These are phyloP conservation scores for Myripristis murdjan DNA, from an alignment of 2,797 vertebrate genomes.

Conservation along the genomic window DNA sequence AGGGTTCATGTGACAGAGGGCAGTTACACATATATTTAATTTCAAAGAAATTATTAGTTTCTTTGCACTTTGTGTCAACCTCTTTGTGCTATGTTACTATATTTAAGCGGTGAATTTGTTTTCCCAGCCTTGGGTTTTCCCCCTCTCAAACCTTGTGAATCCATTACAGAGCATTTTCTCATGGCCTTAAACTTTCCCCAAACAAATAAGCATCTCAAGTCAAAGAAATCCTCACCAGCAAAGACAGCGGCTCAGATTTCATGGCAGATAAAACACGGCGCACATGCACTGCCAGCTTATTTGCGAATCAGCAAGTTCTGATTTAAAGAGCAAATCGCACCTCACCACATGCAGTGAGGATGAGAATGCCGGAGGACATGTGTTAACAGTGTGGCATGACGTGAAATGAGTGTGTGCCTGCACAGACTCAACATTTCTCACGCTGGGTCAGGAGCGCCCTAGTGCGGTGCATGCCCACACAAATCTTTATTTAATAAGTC, in stretches of 20 bases:
- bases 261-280: conserved; percentile 45
- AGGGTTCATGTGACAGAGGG: conserved; percentile 35
- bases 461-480: conserved; percentile 59
- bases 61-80: conserved; percentile 52
- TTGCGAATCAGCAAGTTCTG: conserved; percentile 35
- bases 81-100: conserved; percentile 62
- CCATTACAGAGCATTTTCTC: conserved; percentile 70
- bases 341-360: conserved; percentile 20
- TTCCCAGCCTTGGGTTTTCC: conserved; percentile 58
- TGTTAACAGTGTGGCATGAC: conserved; percentile 42
- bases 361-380: conserved; percentile 46
- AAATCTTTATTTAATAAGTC: conserved; percentile 53
- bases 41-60: conserved; percentile 59
- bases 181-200: conserved; percentile 65
- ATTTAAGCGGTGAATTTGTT: conserved; percentile 70
- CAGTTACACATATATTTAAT: conserved; percentile 49
- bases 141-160: conserved; percentile 74
- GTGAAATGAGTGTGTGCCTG: conserved; percentile 64
- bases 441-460: conserved; percentile 68
- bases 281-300: conserved; percentile 28
- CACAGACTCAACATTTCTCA: conserved; percentile 69
- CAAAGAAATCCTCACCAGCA: conserved; percentile 40
- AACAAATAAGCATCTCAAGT: conserved; percentile 67
- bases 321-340: conserved; percentile 44
- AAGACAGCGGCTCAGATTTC: conserved; percentile 61